These are phyloP conservation scores for Hyposoter dolosus DNA, from an alignment of 2,888 invertebrate genomes.

Conservation along the genomic window DNA sequence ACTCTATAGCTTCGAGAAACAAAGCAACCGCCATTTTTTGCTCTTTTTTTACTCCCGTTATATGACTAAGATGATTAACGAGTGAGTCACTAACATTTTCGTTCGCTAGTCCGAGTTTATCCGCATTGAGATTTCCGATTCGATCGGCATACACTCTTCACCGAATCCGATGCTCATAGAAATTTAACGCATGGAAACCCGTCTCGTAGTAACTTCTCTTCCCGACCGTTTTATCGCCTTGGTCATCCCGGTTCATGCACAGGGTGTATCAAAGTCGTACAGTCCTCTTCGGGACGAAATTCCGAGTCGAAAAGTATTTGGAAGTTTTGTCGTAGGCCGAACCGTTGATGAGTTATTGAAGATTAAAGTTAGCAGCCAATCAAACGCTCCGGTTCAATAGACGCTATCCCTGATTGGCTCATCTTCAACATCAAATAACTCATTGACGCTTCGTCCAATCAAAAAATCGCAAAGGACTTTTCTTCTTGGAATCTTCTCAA, in stretches of 20 bases:
- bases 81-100: slow-evolving; percentile 62
- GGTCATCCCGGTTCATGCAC: neutral
- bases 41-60: neutral
- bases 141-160: slow-evolving; percentile 71
- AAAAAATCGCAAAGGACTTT: neutral
- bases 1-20: slow-evolving; percentile 4
- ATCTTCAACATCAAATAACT: neutral
- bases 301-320: neutral
- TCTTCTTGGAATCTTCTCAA: neutral
- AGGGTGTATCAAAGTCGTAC: slow-evolving; percentile 11
- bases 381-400: slow-evolving; percentile 61
- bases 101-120: slow-evolving; percentile 69
- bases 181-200: slow-evolving; percentile 66
- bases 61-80: slow-evolving; percentile 10
- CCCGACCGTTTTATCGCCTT: slow-evolving; percentile 57
- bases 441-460: neutral
- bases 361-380: neutral
- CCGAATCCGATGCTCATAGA: slow-evolving; percentile 67
- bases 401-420: neutral
- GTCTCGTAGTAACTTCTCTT: slow-evolving; percentile 24
- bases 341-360: neutral
- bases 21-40: neutral
- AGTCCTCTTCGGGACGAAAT: slow-evolving; percentile 29
- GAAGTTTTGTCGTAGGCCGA: neutral
- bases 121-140: slow-evolving; percentile 72